phyloP scores from a whole-genome alignment of 2,797 vertebrate species.

The Picus viridis region DNA sequence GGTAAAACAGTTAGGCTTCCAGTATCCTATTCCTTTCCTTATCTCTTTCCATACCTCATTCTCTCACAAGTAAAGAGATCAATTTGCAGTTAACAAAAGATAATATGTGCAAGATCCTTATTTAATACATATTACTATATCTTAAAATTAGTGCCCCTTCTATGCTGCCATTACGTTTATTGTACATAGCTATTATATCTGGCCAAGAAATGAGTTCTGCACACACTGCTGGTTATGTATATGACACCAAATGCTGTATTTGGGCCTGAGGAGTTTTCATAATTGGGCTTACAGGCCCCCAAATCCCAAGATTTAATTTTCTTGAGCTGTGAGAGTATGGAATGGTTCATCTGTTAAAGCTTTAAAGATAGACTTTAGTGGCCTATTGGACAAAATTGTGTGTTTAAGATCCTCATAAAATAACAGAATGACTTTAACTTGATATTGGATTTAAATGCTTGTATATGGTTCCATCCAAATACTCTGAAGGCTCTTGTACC shows the following conservation, averaged over 20 bases:
- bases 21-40: slow-evolving; percentile 1
- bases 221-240: background rate
- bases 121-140: background rate
- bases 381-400: background rate
- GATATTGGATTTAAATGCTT: slow-evolving; percentile 17
- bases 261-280: background rate
- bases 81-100: slow-evolving; percentile 16
- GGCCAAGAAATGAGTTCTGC: background rate
- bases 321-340: background rate
- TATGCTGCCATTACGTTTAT: background rate
- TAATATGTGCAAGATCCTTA: background rate
- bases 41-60: slow-evolving; percentile 1
- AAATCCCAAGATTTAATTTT: background rate
- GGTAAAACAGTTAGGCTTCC: slow-evolving; percentile 7
- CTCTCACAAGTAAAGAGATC: background rate
- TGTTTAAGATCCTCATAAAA: background rate
- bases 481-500: background rate
- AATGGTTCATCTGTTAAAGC: background rate
- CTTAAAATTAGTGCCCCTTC: background rate
- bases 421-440: background rate
- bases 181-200: background rate
- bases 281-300: background rate
- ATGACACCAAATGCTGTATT: background rate
- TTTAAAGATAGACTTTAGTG: background rate
- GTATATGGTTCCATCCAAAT: background rate